Evolutionary conservation across 2,113 vertebrate species (phyloP).

Genomic region (Elephantulus edwardii): DNA sequence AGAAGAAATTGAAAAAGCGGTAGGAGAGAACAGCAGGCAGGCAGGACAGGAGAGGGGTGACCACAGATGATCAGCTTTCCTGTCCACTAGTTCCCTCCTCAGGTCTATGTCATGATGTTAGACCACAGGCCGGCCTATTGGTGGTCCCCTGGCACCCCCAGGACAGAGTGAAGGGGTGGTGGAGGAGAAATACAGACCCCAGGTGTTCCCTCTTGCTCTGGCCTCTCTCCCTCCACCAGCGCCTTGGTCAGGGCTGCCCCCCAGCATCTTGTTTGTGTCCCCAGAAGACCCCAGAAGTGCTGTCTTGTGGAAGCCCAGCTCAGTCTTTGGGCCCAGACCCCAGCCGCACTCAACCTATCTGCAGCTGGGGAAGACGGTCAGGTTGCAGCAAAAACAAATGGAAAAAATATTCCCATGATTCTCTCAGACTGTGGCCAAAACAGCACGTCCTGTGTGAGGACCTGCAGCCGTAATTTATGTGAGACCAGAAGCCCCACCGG

Average conservation of each 20-base stretch:
- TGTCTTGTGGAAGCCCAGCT: neutral
- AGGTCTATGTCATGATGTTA: slow-evolving; percentile 35
- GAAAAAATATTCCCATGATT: slow-evolving; percentile 30
- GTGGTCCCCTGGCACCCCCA: neutral
- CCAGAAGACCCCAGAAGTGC: neutral
- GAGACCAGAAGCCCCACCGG: neutral
- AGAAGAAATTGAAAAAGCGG: slow-evolving; percentile 27
- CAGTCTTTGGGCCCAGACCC: neutral
- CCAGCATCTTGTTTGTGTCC: slow-evolving; percentile 6
- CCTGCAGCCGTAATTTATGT: neutral
- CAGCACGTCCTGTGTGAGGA: neutral
- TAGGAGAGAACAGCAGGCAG: neutral
- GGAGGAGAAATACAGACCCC: neutral
- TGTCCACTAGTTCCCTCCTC: slow-evolving; percentile 1
- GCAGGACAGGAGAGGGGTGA: neutral
- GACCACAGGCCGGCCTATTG: neutral
- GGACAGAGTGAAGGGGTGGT: fast-evolving
- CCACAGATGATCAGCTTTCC: neutral
- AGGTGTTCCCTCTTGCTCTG: neutral
- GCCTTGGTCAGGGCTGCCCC: neutral
- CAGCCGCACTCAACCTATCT: neutral
- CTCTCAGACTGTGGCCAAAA: neutral
- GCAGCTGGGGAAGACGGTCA: neutral
- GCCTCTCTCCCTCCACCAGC: neutral
- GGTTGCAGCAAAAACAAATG: slow-evolving; percentile 10